phyloP scores from a whole-genome alignment of 2,797 vertebrate species.

The Haliaeetus vocifer region DNA sequence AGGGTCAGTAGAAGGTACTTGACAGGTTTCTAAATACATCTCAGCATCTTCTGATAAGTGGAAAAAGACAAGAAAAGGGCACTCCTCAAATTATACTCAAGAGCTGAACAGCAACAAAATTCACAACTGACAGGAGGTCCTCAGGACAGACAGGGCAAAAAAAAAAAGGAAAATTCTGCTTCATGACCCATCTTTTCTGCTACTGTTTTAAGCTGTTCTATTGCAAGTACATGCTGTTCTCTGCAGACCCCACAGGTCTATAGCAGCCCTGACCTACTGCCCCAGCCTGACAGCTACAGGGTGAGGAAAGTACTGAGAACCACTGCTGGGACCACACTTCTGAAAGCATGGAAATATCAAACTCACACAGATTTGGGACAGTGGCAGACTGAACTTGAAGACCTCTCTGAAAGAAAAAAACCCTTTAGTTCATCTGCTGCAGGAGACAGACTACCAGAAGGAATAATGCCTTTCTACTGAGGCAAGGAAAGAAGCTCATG shows the following conservation, averaged over 20 bases:
- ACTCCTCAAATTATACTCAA: neutral
- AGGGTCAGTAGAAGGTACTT: neutral
- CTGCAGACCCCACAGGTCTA: neutral
- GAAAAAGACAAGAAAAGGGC: neutral
- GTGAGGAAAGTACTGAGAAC: neutral
- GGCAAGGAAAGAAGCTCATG: neutral
- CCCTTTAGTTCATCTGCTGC: neutral
- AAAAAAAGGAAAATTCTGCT: neutral
- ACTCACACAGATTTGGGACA: neutral
- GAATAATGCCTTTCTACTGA: neutral
- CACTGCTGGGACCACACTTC: neutral
- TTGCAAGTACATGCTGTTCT: neutral
- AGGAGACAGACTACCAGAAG: neutral
- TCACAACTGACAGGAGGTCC: neutral
- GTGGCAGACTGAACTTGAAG: neutral
- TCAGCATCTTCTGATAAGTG: neutral
- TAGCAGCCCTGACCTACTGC: neutral
- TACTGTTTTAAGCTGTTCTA: neutral
- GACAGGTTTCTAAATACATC: neutral
- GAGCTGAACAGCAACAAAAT: neutral
- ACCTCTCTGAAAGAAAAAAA: neutral
- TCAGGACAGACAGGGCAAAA: fast-evolving
- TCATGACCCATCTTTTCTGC: neutral
- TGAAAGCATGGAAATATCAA: neutral
- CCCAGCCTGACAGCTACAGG: neutral